phyloP scores from a whole-genome alignment of 2,888 invertebrate species.

The Lucinisca nassula region DNA sequence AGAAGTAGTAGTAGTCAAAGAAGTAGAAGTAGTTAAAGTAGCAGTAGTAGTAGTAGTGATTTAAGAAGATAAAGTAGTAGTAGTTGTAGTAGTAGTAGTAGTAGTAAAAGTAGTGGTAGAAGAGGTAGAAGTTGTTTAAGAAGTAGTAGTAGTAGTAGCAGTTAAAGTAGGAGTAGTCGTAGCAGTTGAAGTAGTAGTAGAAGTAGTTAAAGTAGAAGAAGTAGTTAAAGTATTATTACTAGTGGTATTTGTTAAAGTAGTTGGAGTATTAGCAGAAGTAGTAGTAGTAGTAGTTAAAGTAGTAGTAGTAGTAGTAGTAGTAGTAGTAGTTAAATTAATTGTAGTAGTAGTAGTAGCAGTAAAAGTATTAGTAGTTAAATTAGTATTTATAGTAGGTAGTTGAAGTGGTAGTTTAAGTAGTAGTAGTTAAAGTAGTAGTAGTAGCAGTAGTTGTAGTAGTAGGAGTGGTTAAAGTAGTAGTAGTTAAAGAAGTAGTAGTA shows the following conservation, averaged over 20 bases:
- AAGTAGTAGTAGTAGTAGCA: not conserved
- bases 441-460: constrained; percentile 10
- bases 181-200: not conserved
- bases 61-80: not conserved
- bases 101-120: constrained; percentile 33
- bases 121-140: not conserved
- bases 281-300: too few relatives aligned
- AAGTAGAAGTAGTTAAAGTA: not conserved
- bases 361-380: too few relatives aligned
- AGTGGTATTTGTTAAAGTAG: too few relatives aligned
- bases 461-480: not conserved
- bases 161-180: not conserved
- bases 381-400: constrained; percentile 41
- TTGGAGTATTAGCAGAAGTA: too few relatives aligned
- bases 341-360: constrained; percentile 58
- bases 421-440: too few relatives aligned
- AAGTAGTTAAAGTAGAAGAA: not conserved
- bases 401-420: too few relatives aligned
- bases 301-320: too few relatives aligned
- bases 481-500: not conserved
- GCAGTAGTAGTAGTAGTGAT: not conserved
- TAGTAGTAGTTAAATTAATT: too few relatives aligned
- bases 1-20: constrained; percentile 9
- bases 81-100: not conserved
- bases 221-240: too few relatives aligned